Conservation (phyloP, 1,140 invertebrate species). For the Procambarus clarkii region DNA sequence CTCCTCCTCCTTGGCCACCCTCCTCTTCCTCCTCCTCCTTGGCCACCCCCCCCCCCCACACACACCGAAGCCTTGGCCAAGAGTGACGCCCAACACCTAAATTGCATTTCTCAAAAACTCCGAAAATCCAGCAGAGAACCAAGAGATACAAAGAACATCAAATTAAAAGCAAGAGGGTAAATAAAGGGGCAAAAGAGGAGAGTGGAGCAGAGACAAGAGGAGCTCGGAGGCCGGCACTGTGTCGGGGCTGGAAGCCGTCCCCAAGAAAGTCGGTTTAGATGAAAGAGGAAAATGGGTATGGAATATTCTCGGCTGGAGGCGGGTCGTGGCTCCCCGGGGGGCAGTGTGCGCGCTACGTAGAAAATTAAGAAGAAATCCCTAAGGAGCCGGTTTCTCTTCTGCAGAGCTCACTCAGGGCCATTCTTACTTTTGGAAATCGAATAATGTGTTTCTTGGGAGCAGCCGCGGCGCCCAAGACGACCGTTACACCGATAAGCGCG, state of each 20-base stretch:
- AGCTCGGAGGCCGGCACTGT: background rate
- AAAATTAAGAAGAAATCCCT: slow-evolving; percentile 72
- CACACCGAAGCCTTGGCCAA: too few relatives aligned
- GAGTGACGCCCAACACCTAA: background rate
- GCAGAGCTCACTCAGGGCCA: slow-evolving; percentile 50
- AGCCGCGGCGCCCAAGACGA: slow-evolving; percentile 44
- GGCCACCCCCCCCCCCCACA: background rate
- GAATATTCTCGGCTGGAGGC: slow-evolving; percentile 68
- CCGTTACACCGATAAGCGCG: slow-evolving; percentile 62
- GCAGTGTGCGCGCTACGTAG: slow-evolving; percentile 71
- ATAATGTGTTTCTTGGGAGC: slow-evolving; percentile 59
- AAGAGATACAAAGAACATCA: background rate
- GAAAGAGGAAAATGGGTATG: slow-evolving; percentile 68
- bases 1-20: too few relatives aligned
- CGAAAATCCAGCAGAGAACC: background rate
- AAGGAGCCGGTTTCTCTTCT: slow-evolving; percentile 57
- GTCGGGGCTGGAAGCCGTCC: background rate
- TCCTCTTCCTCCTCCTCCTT: background rate
- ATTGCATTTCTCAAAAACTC: background rate
- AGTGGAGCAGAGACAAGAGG: background rate
- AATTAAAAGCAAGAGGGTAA: slow-evolving; percentile 22
- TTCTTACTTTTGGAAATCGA: slow-evolving; percentile 69
- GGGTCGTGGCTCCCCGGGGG: slow-evolving; percentile 50
- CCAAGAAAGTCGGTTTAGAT: slow-evolving; percentile 53
- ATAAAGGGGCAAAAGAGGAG: background rate